Evolutionary conservation across 2,113 vertebrate species (phyloP).

Genomic region (Trematomus loennbergii): DNA sequence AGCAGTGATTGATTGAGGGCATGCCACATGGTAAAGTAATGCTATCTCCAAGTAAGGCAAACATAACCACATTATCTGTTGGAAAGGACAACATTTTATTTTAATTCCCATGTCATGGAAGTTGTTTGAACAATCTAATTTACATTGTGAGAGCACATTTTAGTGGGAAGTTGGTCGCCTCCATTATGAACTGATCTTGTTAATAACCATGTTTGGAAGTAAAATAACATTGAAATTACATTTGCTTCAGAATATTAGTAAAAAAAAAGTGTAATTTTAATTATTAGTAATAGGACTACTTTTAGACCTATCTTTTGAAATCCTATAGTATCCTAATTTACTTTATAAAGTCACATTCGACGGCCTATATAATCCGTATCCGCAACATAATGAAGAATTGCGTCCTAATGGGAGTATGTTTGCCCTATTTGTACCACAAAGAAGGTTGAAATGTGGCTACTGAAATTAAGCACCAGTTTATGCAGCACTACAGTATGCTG

Average conservation of each 20-base stretch:
- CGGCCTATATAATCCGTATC: too few relatives aligned
- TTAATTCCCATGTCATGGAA: background rate
- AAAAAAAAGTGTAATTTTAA: background rate
- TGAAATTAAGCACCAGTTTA: too few relatives aligned
- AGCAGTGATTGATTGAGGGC: conserved; percentile 44
- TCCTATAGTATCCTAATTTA: too few relatives aligned
- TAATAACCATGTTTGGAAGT: background rate
- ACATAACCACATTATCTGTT: conserved; percentile 37
- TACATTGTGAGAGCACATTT: background rate
- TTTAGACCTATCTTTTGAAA: too few relatives aligned
- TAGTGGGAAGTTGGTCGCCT: background rate
- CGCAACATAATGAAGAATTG: too few relatives aligned
- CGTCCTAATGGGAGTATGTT: too few relatives aligned
- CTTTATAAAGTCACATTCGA: too few relatives aligned
- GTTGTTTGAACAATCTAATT: background rate
- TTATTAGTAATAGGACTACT: background rate
- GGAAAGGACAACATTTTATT: background rate
- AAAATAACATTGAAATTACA: background rate
- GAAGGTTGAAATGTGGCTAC: too few relatives aligned
- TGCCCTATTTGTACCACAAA: too few relatives aligned
- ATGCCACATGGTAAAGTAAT: conserved; percentile 59
- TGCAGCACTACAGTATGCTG: too few relatives aligned
- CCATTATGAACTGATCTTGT: background rate
- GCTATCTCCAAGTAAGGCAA: conserved; percentile 34
- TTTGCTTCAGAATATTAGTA: too few relatives aligned